Evolutionary conservation across 2,797 vertebrate genomes (phyloP).

Genomic region (Periparus ater): DNA sequence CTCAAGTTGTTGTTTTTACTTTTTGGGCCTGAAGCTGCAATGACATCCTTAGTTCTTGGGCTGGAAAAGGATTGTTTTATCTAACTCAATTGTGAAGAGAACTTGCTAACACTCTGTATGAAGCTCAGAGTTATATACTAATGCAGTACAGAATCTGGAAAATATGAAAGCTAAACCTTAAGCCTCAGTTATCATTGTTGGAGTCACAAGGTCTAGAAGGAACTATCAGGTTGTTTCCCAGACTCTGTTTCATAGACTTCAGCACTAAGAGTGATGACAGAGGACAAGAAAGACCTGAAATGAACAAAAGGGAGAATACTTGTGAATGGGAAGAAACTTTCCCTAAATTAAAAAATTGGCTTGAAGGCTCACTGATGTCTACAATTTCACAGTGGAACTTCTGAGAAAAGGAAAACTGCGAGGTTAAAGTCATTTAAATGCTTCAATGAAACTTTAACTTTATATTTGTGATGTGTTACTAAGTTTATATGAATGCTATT

Average conservation of each 20-base stretch:
- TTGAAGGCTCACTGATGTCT: neutral
- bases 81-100: neutral
- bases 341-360: neutral
- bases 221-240: neutral
- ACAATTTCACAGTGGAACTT: neutral
- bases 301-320: neutral
- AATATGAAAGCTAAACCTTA: no score
- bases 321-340: neutral
- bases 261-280: neutral
- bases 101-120: no score
- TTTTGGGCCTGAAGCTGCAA: neutral
- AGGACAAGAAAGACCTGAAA: neutral
- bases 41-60: neutral
- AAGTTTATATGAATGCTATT: neutral
- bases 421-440: neutral
- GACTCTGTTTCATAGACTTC: neutral
- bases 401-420: neutral
- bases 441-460: neutral
- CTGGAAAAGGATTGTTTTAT: neutral
- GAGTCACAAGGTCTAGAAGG: neutral
- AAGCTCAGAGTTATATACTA: no score
- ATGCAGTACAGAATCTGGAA: neutral
- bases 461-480: neutral
- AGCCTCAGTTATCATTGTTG: neutral
- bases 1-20: neutral